Percentiles rank a stretch among this genome's conserved stretches.
These are phyloP conservation scores for Schizotus pectinicornis DNA, from an alignment of 2,888 invertebrate genomes.

Conservation along the genomic window DNA sequence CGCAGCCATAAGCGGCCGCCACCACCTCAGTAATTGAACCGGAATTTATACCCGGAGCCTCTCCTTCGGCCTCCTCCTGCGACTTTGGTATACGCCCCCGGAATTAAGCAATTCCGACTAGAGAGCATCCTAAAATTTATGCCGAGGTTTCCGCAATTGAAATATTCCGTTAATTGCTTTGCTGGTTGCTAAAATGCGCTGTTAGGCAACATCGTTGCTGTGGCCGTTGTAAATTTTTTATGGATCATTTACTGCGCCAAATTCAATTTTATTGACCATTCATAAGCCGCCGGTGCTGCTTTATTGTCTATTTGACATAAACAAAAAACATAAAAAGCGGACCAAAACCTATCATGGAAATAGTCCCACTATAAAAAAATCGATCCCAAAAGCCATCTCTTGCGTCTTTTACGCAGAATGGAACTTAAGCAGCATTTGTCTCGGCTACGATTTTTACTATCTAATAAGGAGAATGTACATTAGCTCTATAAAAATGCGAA, in stretches of 20 bases:
- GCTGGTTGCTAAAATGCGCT: not conserved
- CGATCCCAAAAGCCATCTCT: not conserved
- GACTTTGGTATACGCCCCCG: constrained; percentile 13
- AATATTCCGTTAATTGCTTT: constrained; percentile 7
- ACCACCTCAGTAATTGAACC: constrained; percentile 28
- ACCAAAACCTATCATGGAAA: no score
- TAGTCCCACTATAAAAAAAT: no score
- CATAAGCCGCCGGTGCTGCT: not conserved
- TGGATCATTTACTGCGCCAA: constrained; percentile 1
- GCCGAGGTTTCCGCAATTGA: not conserved
- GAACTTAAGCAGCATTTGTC: not conserved
- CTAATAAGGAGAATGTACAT: no score
- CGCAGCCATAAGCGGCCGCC: constrained; percentile 17
- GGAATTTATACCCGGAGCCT: constrained; percentile 15
- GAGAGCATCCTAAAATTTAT: not conserved
- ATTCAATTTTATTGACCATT: constrained; percentile 7
- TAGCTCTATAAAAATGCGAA: no score
- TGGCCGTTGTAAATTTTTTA: not conserved
- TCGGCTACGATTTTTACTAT: no score
- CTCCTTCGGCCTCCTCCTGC: not conserved
- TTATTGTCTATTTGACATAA: constrained; percentile 1
- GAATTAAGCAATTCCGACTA: constrained; percentile 25
- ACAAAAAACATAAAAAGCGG: no score
- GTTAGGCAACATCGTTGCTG: no score
- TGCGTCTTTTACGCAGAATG: not conserved